Evolutionary conservation across 2,797 vertebrate genomes (phyloP).

Genomic region (Rallus crepitans): DNA sequence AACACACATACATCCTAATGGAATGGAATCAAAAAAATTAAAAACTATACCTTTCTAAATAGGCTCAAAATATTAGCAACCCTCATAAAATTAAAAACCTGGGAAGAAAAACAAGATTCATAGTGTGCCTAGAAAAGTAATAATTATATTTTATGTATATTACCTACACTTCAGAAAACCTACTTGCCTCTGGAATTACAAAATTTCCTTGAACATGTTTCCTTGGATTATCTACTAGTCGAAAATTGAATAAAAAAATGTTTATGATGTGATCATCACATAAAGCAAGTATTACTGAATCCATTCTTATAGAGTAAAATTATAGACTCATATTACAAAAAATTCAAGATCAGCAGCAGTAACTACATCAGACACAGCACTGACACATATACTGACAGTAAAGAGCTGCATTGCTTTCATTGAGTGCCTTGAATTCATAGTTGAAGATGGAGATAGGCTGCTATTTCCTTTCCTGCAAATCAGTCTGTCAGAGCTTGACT

Average conservation of each 20-base stretch:
- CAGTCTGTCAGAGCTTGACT: background rate
- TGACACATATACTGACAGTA: rapidly evolving
- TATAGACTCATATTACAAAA: background rate
- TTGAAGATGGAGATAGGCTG: background rate
- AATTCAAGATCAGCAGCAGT: background rate
- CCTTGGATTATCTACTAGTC: background rate
- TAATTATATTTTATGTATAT: background rate
- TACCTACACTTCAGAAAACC: background rate
- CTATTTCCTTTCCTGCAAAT: background rate
- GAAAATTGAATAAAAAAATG: background rate
- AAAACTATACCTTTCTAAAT: background rate
- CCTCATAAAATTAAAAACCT: background rate
- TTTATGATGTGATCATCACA: background rate
- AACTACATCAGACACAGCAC: background rate
- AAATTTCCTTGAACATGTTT: background rate
- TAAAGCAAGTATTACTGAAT: background rate
- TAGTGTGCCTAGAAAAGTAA: background rate
- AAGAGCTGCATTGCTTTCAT: background rate
- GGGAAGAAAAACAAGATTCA: background rate
- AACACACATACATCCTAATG: background rate
- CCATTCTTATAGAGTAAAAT: background rate
- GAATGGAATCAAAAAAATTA: background rate
- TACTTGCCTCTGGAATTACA: background rate
- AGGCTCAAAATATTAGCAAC: background rate
- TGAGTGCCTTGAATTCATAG: background rate